These are phyloP conservation scores for Drosophila parthenogenetica DNA, from an alignment of 2,888 invertebrate species.

Conservation along the genomic window DNA sequence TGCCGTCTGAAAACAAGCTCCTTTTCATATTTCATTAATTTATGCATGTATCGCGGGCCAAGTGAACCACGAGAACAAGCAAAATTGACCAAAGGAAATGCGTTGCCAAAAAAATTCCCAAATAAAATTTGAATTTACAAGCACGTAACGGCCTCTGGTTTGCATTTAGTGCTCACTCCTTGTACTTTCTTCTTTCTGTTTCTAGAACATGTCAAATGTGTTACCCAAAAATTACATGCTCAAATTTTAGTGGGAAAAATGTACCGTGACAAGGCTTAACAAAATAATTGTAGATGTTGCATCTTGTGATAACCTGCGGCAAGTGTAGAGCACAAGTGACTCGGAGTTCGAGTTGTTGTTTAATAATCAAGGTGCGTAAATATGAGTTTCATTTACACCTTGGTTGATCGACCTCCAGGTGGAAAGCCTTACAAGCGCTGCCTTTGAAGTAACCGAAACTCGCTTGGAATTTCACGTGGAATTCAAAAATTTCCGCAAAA, in stretches of 20 bases:
- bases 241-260: conserved; percentile 29
- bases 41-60: conserved; percentile 80
- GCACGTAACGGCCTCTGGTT: conserved; percentile 81
- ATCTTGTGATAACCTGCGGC: conserved; percentile 52
- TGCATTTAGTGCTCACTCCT: conserved; percentile 61
- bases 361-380: conserved; percentile 65
- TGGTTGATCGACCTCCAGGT: neutral
- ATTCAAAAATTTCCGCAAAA: conserved; percentile 4
- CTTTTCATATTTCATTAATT: conserved; percentile 83
- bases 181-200: conserved; percentile 48
- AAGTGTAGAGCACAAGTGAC: conserved; percentile 45
- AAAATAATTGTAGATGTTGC: conserved; percentile 35
- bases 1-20: conserved; percentile 55
- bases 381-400: conserved; percentile 76
- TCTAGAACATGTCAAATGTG: conserved; percentile 82
- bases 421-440: conserved; percentile 56
- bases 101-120: conserved; percentile 7
- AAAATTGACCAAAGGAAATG: conserved; percentile 32
- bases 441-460: conserved; percentile 66
- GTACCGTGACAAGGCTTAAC: conserved; percentile 45
- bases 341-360: conserved; percentile 14
- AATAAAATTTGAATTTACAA: conserved; percentile 80
- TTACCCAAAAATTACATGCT: conserved; percentile 34
- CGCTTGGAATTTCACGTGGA: conserved; percentile 15
- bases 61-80: conserved; percentile 74